phyloP scores from a whole-genome alignment of 2,113 vertebrate genomes.

The Chaenogobius annularis region DNA sequence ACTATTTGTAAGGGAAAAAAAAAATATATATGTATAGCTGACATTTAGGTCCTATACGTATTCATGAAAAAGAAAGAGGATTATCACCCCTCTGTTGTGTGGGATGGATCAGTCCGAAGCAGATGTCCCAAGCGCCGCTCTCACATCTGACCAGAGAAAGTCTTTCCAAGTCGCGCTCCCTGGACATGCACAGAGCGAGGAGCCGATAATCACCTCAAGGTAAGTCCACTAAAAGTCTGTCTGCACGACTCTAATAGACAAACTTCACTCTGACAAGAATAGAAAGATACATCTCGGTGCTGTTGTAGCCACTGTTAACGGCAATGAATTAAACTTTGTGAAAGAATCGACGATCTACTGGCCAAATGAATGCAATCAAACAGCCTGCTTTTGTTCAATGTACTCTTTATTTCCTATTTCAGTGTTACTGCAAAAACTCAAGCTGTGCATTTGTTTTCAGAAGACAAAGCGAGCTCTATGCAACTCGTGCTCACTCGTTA shows the following conservation, averaged over 20 bases:
- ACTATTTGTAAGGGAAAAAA: rapidly evolving
- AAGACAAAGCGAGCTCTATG: not conserved
- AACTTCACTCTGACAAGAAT: not conserved
- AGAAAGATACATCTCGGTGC: not conserved
- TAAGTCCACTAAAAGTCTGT: slow-evolving; percentile 12
- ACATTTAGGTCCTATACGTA: rapidly evolving
- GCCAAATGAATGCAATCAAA: not conserved
- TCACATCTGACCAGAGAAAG: slow-evolving; percentile 52
- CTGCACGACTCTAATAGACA: not conserved
- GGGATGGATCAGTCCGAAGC: slow-evolving; percentile 42
- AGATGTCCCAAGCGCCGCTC: slow-evolving; percentile 51
- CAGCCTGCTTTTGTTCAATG: not conserved
- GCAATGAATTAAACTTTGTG: not conserved
- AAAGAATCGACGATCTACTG: not conserved
- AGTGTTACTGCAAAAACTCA: not conserved
- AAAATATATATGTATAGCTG: rapidly evolving
- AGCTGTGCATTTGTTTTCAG: too few relatives aligned
- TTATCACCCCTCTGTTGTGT: not conserved
- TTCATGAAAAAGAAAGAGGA: rapidly evolving
- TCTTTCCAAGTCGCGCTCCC: slow-evolving; percentile 3
- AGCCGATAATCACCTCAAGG: slow-evolving; percentile 20
- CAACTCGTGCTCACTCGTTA: not conserved
- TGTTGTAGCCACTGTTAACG: not conserved
- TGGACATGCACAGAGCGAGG: slow-evolving; percentile 12
- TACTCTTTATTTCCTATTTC: not conserved